These are phyloP conservation scores for Spinus olivaceus DNA, from an alignment of 2,797 vertebrate genomes.

Conservation along the genomic window DNA sequence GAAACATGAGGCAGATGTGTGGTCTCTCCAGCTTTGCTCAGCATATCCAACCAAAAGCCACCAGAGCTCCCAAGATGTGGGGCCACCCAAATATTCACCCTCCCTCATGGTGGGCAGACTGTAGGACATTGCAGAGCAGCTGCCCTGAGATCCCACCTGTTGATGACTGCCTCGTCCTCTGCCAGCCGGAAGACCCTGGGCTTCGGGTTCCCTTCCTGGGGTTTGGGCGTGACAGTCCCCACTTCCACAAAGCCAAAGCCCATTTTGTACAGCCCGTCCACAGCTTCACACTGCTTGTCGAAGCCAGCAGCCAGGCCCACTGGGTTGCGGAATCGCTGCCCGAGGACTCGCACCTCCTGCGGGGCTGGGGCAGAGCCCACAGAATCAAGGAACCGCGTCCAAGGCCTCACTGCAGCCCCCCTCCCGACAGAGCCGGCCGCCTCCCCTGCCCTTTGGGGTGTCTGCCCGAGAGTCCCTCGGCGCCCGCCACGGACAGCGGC, in stretches of 20 bases:
- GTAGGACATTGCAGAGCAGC: accelerated
- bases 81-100: too few species aligned
- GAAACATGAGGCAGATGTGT: accelerated
- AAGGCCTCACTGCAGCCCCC: accelerated
- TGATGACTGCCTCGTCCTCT: constrained; percentile 87
- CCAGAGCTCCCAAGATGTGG: neutral
- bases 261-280: constrained; percentile 89
- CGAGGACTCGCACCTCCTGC: constrained; percentile 86
- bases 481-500: too few species aligned
- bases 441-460: accelerated
- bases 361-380: neutral
- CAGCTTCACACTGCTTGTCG: constrained; percentile 91
- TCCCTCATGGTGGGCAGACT: accelerated
- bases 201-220: constrained; percentile 92
- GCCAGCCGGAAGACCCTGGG: constrained; percentile 91
- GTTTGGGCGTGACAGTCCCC: constrained; percentile 90
- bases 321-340: constrained; percentile 88
- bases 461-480: too few species aligned
- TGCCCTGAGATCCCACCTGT: constrained; percentile 79
- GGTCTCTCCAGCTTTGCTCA: neutral
- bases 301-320: constrained; percentile 96
- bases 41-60: neutral
- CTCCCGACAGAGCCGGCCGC: neutral
- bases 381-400: neutral
- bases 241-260: constrained; percentile 98